Evolutionary conservation across 2,797 vertebrate species (phyloP).

Genomic region (Helicolenus hilgendorfi): DNA sequence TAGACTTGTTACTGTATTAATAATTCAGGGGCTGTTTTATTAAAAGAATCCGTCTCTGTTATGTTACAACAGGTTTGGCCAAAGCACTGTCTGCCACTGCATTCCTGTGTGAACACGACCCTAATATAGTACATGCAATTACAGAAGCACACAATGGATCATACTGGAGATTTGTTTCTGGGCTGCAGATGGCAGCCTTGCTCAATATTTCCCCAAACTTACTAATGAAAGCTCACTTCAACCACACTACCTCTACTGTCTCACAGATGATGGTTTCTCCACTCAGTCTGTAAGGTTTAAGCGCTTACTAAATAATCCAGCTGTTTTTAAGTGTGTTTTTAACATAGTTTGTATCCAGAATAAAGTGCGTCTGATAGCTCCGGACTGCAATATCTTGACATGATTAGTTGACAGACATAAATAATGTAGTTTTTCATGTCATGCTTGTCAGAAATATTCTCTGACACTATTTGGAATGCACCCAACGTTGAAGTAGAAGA

Average conservation of each 20-base stretch:
- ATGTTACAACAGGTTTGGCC: not conserved
- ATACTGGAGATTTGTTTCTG: conserved; percentile 9
- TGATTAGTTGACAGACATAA: not conserved
- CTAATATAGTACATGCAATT: not conserved
- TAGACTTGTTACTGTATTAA: not conserved
- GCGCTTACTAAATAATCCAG: not conserved
- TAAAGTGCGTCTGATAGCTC: not conserved
- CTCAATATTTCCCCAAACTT: not conserved
- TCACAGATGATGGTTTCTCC: not conserved
- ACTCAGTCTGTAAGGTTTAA: not conserved
- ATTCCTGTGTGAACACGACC: not conserved
- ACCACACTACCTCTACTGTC: not conserved
- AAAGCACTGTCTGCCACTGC: not conserved
- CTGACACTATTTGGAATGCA: not conserved
- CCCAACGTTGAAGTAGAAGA: not conserved
- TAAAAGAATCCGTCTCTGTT: conserved; percentile 4
- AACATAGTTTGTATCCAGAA: not conserved
- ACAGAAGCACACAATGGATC: not conserved
- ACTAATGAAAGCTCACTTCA: not conserved
- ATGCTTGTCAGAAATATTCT: not conserved
- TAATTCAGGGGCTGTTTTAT: conserved; percentile 13
- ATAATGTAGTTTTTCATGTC: not conserved
- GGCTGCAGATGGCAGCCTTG: conserved; percentile 81
- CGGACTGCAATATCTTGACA: not conserved
- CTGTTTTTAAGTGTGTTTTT: not conserved